Percentiles rank a stretch among this genome's conserved stretches.
Evolutionary conservation across 1,140 invertebrate genomes (phyloP).

Genomic region (Arion vulgaris): DNA sequence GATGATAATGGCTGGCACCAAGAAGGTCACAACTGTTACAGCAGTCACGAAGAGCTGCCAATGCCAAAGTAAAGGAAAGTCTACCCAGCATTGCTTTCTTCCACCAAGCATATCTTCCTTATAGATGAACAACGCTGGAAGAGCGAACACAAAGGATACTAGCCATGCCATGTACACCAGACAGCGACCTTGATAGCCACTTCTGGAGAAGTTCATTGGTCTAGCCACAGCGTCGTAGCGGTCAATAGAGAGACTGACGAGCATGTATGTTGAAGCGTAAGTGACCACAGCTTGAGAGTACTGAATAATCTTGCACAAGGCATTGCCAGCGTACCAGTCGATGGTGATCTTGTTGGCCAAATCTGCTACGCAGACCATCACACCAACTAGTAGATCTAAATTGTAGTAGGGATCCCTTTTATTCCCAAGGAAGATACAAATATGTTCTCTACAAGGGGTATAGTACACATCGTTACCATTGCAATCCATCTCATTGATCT

Average conservation of each 20-base stretch:
- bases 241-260: slow-evolving; percentile 96
- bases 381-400: slow-evolving; percentile 63
- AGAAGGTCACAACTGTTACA: slow-evolving; percentile 86
- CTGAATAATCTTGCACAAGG: slow-evolving; percentile 65
- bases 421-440: too few relatives aligned
- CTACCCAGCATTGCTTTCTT: slow-evolving; percentile 54
- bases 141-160: slow-evolving; percentile 46
- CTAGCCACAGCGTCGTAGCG: slow-evolving; percentile 95
- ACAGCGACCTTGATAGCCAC: slow-evolving; percentile 83
- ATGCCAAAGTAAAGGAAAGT: slow-evolving; percentile 47
- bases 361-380: slow-evolving; percentile 62
- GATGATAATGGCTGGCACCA: slow-evolving; percentile 91
- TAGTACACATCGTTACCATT: too few relatives aligned
- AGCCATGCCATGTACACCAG: slow-evolving; percentile 86
- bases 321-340: slow-evolving; percentile 61
- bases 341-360: slow-evolving; percentile 59
- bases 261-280: slow-evolving; percentile 94
- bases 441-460: too few relatives aligned
- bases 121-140: slow-evolving; percentile 47
- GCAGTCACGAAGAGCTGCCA: slow-evolving; percentile 85
- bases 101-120: slow-evolving; percentile 27
- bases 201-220: slow-evolving; percentile 78
- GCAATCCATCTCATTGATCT: too few relatives aligned
- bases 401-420: too few relatives aligned
- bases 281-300: slow-evolving; percentile 74